phyloP scores from a whole-genome alignment of 1,140 invertebrate species.

The Ridgeia piscesae region DNA sequence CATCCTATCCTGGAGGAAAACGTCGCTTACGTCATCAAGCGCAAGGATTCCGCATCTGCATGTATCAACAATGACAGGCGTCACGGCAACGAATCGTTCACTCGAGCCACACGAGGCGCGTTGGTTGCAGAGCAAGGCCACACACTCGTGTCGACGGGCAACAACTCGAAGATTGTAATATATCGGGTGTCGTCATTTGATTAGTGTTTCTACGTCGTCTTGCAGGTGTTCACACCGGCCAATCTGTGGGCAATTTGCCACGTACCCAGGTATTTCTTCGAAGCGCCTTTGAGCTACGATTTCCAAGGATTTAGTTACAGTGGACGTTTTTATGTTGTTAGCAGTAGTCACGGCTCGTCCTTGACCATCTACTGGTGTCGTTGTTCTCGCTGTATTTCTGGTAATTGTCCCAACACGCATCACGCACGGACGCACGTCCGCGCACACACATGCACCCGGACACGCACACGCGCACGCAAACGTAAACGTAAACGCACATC shows the following conservation, averaged over 20 bases:
- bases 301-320: too few species aligned
- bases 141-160: background rate
- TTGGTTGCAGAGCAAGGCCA: background rate
- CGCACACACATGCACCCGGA: too few species aligned
- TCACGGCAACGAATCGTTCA: background rate
- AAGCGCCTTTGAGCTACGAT: too few species aligned
- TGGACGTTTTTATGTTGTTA: too few species aligned
- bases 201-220: background rate
- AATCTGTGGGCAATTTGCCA: background rate
- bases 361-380: background rate
- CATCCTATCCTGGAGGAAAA: background rate
- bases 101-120: background rate
- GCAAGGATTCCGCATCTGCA: background rate
- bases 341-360: background rate
- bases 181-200: background rate
- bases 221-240: background rate
- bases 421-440: too few species aligned
- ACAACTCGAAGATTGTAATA: background rate
- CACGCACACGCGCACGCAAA: background rate
- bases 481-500: too few species aligned
- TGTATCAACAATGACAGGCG: background rate
- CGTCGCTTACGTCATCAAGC: background rate
- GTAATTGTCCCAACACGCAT: background rate
- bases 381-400: background rate
- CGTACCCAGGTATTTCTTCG: background rate